These are phyloP conservation scores for Diadegma fenestrale DNA, from an alignment of 2,888 invertebrate species.

Conservation along the genomic window DNA sequence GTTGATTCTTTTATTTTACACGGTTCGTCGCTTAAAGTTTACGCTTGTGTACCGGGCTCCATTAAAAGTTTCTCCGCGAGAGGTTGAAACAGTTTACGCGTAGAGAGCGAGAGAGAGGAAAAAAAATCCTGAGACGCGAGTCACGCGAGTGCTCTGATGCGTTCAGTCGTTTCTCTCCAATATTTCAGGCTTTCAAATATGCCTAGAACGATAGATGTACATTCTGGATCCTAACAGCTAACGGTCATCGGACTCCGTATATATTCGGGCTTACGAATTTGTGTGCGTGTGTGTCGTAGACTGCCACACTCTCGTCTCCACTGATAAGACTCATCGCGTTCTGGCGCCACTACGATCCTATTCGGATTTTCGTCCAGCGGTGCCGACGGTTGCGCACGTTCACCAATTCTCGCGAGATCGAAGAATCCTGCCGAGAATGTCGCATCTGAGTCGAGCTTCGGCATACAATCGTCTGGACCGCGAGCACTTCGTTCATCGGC, in stretches of 20 bases:
- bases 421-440: conserved; percentile 66
- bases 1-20: conserved; percentile 16
- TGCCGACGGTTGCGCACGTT: conserved; percentile 61
- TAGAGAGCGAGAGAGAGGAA: not conserved
- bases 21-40: conserved; percentile 9
- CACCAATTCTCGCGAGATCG: conserved; percentile 62
- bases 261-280: conserved; percentile 3
- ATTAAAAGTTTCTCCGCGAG: conserved; percentile 36
- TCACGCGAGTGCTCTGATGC: conserved; percentile 43
- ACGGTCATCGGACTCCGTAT: conserved; percentile 32
- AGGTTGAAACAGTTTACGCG: conserved; percentile 6
- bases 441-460: conserved; percentile 28
- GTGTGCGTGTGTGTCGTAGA: not conserved
- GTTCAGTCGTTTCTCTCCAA: conserved; percentile 40
- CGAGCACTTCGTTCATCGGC: conserved; percentile 42
- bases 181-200: conserved; percentile 22
- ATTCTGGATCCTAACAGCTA: conserved; percentile 47
- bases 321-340: conserved; percentile 62
- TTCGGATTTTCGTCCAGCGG: conserved; percentile 52
- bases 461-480: conserved; percentile 36
- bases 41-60: conserved; percentile 40
- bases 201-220: conserved; percentile 51
- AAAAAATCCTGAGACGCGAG: conserved; percentile 37
- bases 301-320: conserved; percentile 39
- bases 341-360: conserved; percentile 63